Conservation (phyloP, 1,140 invertebrate genomes). For the Philotrypesis tridentata region DNA sequence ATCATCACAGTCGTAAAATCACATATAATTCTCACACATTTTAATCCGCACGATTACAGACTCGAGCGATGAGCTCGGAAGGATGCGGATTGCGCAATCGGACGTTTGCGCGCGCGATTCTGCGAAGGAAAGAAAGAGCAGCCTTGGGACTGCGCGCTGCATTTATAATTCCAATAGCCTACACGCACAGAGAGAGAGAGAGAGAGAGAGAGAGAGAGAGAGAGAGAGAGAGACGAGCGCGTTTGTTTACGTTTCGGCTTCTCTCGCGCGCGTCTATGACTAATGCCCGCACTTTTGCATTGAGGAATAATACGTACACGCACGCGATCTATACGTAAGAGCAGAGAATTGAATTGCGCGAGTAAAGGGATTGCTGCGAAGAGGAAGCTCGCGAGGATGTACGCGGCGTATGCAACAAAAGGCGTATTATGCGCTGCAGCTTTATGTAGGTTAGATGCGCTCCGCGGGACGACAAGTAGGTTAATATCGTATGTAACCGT, state of each 20-base stretch:
- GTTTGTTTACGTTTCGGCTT: background rate
- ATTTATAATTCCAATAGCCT: no score
- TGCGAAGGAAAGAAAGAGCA: background rate
- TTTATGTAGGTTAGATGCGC: constrained; percentile 25
- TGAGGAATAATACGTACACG: background rate
- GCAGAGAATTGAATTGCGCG: background rate
- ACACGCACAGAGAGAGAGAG: no score
- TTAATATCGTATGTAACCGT: constrained; percentile 3
- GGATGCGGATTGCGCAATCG: background rate
- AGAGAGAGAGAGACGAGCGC: no score
- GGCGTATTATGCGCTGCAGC: constrained; percentile 32
- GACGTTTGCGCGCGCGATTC: background rate
- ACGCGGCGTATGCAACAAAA: constrained; percentile 17
- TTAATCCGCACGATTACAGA: background rate
- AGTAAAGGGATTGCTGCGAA: background rate
- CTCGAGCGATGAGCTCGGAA: background rate
- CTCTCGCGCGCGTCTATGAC: background rate
- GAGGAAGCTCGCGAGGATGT: background rate
- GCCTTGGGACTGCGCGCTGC: no score
- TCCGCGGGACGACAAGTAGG: constrained; percentile 32
- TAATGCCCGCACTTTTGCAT: background rate
- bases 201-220: no score
- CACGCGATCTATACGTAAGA: background rate
- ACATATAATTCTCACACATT: background rate
- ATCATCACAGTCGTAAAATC: background rate